These are phyloP conservation scores for Lepus timidus DNA, from an alignment of 2,113 vertebrate genomes.

Conservation along the genomic window DNA sequence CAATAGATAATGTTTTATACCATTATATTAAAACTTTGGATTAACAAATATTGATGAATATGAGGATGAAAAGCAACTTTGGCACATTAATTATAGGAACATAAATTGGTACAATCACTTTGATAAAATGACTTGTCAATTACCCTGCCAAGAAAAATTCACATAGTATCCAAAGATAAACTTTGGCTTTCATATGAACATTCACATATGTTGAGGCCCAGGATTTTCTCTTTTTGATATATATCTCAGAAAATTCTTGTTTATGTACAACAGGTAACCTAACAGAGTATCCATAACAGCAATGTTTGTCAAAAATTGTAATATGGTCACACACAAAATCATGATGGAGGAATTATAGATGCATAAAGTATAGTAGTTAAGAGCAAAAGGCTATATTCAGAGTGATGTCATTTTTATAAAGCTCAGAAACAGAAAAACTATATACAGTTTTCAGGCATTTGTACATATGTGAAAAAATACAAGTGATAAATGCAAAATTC, in stretches of 20 bases:
- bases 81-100: no score
- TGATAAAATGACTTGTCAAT: not conserved
- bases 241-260: not conserved
- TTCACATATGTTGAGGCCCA: not conserved
- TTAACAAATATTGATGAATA: not conserved
- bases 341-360: no score
- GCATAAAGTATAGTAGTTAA: no score
- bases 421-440: no score
- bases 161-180: not conserved
- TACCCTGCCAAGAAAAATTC: not conserved
- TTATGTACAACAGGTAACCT: not conserved
- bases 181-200: not conserved
- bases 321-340: no score
- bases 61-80: not conserved
- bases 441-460: no score
- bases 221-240: not conserved
- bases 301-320: no score
- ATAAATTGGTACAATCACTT: no score
- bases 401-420: no score
- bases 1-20: not conserved
- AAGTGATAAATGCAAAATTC: not conserved
- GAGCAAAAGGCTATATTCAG: no score
- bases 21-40: not conserved
- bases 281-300: not conserved
- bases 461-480: not conserved